phyloP scores from a whole-genome alignment of 2,888 invertebrate species.

The Chromoteleia sp. region DNA sequence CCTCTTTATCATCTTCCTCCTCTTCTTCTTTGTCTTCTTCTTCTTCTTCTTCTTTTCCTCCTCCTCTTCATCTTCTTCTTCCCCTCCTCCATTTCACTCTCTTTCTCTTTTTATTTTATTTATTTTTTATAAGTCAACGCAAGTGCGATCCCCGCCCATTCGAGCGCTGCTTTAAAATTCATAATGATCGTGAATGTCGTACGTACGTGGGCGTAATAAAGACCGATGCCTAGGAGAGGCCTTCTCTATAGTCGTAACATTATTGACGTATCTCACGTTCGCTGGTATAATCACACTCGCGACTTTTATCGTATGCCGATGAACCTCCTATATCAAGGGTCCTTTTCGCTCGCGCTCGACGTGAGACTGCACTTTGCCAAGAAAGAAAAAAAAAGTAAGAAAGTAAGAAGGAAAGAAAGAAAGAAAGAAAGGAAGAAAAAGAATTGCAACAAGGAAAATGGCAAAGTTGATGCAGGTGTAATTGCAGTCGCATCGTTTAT shows the following conservation, averaged over 20 bases:
- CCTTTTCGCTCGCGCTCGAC: conserved; percentile 50
- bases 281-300: conserved; percentile 61
- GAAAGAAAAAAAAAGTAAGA: too few relatives aligned
- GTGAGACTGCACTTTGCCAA: conserved; percentile 58
- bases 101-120: conserved; percentile 6
- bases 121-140: conserved; percentile 9
- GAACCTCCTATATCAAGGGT: conserved; percentile 50
- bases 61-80: not conserved
- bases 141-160: conserved; percentile 27
- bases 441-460: conserved; percentile 44
- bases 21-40: not conserved
- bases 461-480: conserved; percentile 36
- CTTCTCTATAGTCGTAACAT: conserved; percentile 56
- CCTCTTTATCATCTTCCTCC: too few relatives aligned
- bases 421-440: too few relatives aligned
- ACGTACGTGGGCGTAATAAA: conserved; percentile 65
- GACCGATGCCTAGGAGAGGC: conserved; percentile 61
- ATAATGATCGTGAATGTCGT: conserved; percentile 62
- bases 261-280: conserved; percentile 69
- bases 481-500: conserved; percentile 28
- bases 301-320: conserved; percentile 65
- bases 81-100: not conserved
- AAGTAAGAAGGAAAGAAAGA: too few relatives aligned
- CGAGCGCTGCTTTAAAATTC: conserved; percentile 57
- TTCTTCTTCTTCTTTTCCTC: not conserved